Base-by-base conservation (phyloP, 1,140 invertebrate genomes). In the Pseudomyrmex dendroicus region DNA sequence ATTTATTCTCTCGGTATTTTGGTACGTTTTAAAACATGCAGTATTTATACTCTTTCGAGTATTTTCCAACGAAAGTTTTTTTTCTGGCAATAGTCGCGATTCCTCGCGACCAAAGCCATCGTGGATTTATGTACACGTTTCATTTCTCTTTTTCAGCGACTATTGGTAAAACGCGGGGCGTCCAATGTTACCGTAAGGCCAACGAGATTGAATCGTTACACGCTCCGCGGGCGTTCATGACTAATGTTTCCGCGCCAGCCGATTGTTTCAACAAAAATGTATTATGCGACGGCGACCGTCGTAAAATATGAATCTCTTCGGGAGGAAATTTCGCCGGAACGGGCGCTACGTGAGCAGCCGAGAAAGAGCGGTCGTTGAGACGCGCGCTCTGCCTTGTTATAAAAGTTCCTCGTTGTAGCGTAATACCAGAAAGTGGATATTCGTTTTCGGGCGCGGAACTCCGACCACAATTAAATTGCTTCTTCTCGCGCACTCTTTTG, bases 381-480 rank as follows among this genome's bases (percentile, higher is more conserved):
- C 50, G 20, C 67, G 48, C 22, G 44, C 46, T 57, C 44, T 70
- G 54, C 64, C 64, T 87, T 86, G 74, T 87, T 87, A 87, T 80
- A 87, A 82, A 88, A 88, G 85, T 88, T 88, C 74, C 62, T 52
- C 56, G 73, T 63, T 73, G 85, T 67, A 35, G 80, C 67, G 44
- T 73, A 84, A 87, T 84, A 68, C 68, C 63, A 64, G 82, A 88
- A 82, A 87, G 70, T 84, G 82, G 73, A 70, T 88, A 84, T 85
- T 70, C 86, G 83, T 88, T 87, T 84, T 87, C 73, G 76, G 59
- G 15, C 57, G 15, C 57, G 54, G 72, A 68, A 84, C 66, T 64
- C 20, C 61, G 52, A 63, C 72, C 82, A 77, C 86, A 87, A 87
- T 87, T 88, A 88, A 84, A 88, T 88, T 87, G 70, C 68, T 50